Conservation (phyloP, 2,113 vertebrate species). For the Pogonocichla stellata region DNA sequence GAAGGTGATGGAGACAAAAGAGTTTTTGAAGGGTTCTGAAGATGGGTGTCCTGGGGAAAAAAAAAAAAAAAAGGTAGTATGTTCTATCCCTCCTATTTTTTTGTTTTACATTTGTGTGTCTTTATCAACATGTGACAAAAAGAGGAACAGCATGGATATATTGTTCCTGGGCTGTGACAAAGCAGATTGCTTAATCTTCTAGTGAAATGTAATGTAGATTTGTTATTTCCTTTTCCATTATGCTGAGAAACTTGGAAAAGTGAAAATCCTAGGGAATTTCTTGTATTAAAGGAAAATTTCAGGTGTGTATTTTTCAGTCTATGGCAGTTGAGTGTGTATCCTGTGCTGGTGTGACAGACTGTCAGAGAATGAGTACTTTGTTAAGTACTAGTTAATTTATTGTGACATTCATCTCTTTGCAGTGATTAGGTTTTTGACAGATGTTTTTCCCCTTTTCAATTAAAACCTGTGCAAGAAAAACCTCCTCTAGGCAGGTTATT, state of each 20-base stretch:
- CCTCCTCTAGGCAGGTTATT: background rate
- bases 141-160: background rate
- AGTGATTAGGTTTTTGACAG: background rate
- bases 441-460: background rate
- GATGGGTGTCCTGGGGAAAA: background rate
- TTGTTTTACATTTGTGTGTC: background rate
- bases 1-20: background rate
- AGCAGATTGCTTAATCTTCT: background rate
- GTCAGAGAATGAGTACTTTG: background rate
- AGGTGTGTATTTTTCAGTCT: background rate
- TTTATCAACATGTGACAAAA: background rate
- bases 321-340: background rate
- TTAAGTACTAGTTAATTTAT: conserved; percentile 3
- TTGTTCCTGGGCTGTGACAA: background rate
- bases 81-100: background rate
- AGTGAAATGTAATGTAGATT: background rate
- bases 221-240: background rate
- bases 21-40: background rate
- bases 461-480: background rate
- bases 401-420: background rate
- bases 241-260: background rate
- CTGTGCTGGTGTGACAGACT: background rate
- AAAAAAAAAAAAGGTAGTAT: background rate
- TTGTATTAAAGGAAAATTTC: background rate
- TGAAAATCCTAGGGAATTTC: background rate